A percentile compares a stretch with the other conserved stretches of the same genome.
phyloP scores from a whole-genome alignment of 1,140 invertebrate species.

The Leucophenga varia region DNA sequence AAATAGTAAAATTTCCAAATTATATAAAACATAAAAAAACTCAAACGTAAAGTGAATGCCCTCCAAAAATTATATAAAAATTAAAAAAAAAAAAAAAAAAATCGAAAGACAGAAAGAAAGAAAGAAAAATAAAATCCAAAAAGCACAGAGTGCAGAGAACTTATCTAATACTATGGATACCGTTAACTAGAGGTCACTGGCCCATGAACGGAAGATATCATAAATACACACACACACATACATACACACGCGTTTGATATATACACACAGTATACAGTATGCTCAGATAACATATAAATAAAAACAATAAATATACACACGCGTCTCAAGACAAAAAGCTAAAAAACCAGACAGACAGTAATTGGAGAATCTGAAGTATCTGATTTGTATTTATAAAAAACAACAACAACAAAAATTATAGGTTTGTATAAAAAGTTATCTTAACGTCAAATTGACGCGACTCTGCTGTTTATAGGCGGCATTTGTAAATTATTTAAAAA shows the following conservation, averaged over 20 bases:
- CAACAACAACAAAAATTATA: neutral
- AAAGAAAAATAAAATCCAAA: conserved; percentile 8
- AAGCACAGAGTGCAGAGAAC: conserved; percentile 18
- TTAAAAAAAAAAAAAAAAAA: conserved; percentile 9
- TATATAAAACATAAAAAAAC: conserved; percentile 11
- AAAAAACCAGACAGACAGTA: conserved; percentile 24
- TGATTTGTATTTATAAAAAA: conserved; percentile 12
- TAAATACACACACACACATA: conserved; percentile 4
- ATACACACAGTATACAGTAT: conserved; percentile 29
- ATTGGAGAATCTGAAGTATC: conserved; percentile 21
- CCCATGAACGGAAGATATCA: conserved; percentile 14
- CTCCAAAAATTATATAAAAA: neutral
- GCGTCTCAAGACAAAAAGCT: no score
- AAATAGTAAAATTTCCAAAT: conserved; percentile 1
- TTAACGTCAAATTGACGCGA: no score
- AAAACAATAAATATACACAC: no score
- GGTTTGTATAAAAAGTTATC: neutral
- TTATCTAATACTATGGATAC: conserved; percentile 50
- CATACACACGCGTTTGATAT: conserved; percentile 4
- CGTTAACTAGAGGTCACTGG: conserved; percentile 46
- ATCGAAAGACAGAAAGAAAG: conserved; percentile 2
- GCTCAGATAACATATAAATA: no score
- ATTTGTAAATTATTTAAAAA: no score
- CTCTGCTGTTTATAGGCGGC: no score
- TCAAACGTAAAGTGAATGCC: conserved; percentile 10